Evolutionary conservation across 2,113 vertebrate species (phyloP).

Genomic region (Limanda limanda): DNA sequence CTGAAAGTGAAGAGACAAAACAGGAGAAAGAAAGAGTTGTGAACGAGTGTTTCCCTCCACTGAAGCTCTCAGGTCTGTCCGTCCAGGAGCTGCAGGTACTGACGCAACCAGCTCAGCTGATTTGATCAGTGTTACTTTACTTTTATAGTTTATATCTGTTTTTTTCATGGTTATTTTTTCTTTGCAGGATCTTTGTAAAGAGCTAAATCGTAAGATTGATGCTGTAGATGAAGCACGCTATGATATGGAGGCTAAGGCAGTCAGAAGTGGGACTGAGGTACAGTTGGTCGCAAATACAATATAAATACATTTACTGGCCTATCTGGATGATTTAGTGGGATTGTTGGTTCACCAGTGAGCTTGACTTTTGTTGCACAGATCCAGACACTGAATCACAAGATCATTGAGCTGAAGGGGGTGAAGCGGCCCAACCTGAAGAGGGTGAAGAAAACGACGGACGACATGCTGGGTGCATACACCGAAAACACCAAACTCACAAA

Average conservation of each 20-base stretch:
- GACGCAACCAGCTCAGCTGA: neutral
- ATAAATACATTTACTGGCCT: neutral
- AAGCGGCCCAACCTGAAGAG: constrained; percentile 82
- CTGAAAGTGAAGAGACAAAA: constrained; percentile 71
- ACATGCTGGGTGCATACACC: constrained; percentile 75
- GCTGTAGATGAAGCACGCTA: constrained; percentile 80
- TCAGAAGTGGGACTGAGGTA: constrained; percentile 81
- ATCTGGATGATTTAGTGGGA: neutral
- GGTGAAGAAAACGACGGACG: constrained; percentile 83
- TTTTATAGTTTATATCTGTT: neutral
- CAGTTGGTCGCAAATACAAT: neutral
- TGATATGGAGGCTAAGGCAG: constrained; percentile 79
- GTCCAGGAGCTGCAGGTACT: constrained; percentile 82
- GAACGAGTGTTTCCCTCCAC: constrained; percentile 71
- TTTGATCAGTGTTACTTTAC: neutral
- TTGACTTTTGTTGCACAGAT: constrained; percentile 69
- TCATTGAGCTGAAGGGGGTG: constrained; percentile 80
- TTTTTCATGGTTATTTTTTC: neutral
- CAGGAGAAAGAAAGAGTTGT: constrained; percentile 69
- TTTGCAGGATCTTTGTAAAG: constrained; percentile 81
- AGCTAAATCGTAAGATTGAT: constrained; percentile 80
- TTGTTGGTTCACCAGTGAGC: neutral
- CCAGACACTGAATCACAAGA: constrained; percentile 73
- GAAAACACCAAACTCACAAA: constrained; percentile 79
- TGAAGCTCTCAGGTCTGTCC: constrained; percentile 78